Evolutionary conservation across 2,888 invertebrate genomes (phyloP).

Genomic region (Didymodactylos carnosus): DNA sequence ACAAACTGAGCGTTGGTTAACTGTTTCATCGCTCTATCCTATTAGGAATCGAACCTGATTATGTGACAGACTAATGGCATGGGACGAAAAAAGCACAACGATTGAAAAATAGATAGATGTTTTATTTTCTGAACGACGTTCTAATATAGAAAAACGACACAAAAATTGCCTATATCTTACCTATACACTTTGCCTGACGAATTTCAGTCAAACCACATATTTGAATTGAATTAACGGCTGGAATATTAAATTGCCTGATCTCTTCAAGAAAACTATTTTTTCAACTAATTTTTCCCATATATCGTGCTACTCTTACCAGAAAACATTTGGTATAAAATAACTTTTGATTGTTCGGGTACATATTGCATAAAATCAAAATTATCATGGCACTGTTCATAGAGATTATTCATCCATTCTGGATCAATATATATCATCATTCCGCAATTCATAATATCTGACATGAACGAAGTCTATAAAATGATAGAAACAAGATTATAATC

Average conservation of each 20-base stretch:
- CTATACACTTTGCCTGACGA: not conserved
- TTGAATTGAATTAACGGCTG: not conserved
- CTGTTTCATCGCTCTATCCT: too few species aligned
- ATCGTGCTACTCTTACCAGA: too few species aligned
- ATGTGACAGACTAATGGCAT: too few species aligned
- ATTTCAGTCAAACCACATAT: not conserved
- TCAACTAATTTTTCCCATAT: not conserved
- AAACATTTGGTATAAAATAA: not conserved
- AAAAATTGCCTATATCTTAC: too few species aligned
- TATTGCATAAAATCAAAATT: not conserved
- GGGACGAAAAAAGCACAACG: too few species aligned
- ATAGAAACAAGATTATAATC: not conserved
- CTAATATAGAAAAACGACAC: too few species aligned
- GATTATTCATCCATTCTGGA: not conserved
- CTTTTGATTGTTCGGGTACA: not conserved
- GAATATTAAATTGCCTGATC: not conserved
- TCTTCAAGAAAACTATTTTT: not conserved
- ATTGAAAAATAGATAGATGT: too few species aligned
- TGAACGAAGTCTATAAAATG: not conserved
- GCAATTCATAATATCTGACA: not conserved
- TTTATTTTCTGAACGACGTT: too few species aligned
- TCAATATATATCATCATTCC: not conserved
- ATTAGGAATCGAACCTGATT: too few species aligned
- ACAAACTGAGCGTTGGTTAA: too few species aligned
- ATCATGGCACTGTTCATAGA: not conserved